Conservation (phyloP, 30 jellyfish, hydroid and myxozoan genomes). For the Rhopilema esculentum region DNA sequence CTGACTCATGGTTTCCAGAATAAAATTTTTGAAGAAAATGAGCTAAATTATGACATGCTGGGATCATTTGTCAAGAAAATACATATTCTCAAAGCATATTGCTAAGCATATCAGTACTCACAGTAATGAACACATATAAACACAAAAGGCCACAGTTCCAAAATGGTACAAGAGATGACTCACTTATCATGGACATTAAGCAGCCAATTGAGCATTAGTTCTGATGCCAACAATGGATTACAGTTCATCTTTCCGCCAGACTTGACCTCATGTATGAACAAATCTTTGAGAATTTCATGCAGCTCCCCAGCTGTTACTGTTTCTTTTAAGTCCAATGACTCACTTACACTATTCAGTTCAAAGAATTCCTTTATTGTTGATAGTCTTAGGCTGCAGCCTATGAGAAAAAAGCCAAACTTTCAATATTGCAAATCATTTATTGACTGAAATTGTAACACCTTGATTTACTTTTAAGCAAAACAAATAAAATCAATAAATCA, state of each 20-base stretch:
- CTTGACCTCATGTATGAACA: slow-evolving; percentile 31
- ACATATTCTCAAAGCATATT: no score
- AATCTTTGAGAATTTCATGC: slow-evolving; percentile 16
- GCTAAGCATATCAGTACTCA: no score
- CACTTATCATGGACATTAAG: slow-evolving; percentile 65
- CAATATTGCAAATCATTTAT: no score
- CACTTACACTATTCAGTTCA: slow-evolving; percentile 39
- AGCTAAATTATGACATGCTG: no score
- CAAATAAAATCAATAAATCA: no score
- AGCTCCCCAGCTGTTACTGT: slow-evolving; percentile 20
- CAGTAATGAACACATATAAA: neutral
- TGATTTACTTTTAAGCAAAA: no score
- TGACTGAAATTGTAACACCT: no score
- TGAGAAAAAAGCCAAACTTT: neutral
- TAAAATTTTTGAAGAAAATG: no score
- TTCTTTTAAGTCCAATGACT: slow-evolving; percentile 28
- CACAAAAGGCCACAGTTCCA: neutral
- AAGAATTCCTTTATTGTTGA: slow-evolving; percentile 58
- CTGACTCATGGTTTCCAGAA: no score
- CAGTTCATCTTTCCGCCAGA: neutral
- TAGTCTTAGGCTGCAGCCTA: slow-evolving; percentile 52
- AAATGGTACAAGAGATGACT: neutral
- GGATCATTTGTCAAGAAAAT: no score
- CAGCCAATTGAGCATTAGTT: slow-evolving; percentile 67
- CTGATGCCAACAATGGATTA: slow-evolving; percentile 48